These are phyloP conservation scores for Melinaea marsaeus DNA, from an alignment of 2,888 invertebrate species.

Conservation along the genomic window DNA sequence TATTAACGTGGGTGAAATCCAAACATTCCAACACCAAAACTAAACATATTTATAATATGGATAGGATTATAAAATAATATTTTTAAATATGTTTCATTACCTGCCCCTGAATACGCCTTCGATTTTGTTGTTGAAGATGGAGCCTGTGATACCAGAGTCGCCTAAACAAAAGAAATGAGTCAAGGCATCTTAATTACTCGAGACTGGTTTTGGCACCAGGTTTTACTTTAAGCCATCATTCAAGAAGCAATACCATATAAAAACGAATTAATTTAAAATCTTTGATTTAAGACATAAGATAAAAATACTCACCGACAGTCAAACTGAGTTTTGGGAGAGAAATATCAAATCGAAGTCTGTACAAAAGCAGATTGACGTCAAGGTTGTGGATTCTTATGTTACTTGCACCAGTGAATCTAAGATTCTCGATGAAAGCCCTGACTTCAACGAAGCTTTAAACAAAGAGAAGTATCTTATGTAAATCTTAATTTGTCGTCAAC, in stretches of 20 bases:
- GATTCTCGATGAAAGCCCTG: constrained; percentile 32
- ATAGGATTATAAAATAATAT: background rate
- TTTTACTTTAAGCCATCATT: too few species aligned
- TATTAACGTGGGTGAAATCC: too few species aligned
- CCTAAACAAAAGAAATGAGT: constrained; percentile 3
- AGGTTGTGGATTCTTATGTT: constrained; percentile 49
- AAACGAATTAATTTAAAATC: too few species aligned
- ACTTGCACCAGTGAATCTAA: constrained; percentile 47
- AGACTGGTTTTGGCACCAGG: too few species aligned
- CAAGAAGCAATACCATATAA: too few species aligned
- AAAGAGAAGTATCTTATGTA: background rate
- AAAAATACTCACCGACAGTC: constrained; percentile 41
- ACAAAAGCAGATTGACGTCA: constrained; percentile 37
- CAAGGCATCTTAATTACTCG: background rate
- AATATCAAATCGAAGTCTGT: constrained; percentile 45
- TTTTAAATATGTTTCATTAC: background rate
- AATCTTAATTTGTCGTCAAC: background rate
- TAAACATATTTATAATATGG: too few species aligned
- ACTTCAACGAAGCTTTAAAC: constrained; percentile 44
- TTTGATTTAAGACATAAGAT: background rate
- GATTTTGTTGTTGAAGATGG: background rate
- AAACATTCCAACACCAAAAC: too few species aligned
- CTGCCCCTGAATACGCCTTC: background rate
- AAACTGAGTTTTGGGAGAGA: constrained; percentile 43
- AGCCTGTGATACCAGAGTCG: background rate